Conservation (phyloP, 2,113 vertebrate genomes). For the Serilophus lunatus region DNA sequence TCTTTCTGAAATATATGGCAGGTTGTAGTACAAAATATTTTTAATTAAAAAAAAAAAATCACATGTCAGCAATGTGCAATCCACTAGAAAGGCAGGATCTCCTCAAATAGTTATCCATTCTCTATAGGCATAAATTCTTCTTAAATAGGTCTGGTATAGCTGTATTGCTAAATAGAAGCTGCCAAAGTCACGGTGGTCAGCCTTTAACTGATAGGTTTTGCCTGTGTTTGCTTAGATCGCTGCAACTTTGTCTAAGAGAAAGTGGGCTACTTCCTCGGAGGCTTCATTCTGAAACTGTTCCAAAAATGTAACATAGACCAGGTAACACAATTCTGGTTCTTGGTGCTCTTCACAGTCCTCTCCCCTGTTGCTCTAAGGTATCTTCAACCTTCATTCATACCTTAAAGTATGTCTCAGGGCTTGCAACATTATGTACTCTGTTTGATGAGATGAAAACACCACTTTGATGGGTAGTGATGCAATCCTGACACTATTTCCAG, state of each 20-base stretch:
- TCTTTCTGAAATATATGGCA: background rate
- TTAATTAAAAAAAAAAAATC: background rate
- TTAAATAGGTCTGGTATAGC: background rate
- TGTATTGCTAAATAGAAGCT: background rate
- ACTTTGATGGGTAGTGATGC: background rate
- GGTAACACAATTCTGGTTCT: background rate
- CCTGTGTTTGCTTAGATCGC: background rate
- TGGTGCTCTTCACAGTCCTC: background rate
- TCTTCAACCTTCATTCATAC: background rate
- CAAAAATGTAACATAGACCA: fast-evolving
- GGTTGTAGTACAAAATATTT: background rate
- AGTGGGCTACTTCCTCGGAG: background rate
- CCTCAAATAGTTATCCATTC: background rate
- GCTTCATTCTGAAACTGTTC: background rate
- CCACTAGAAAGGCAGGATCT: background rate
- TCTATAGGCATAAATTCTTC: background rate
- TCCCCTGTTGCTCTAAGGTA: background rate
- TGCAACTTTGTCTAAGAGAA: background rate
- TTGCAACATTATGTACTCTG: background rate
- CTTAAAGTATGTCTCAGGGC: background rate
- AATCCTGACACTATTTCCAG: background rate
- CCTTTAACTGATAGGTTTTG: background rate
- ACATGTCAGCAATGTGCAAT: background rate
- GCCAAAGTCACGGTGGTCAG: background rate
- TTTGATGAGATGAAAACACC: background rate